phyloP scores from a whole-genome alignment of 2,888 invertebrate species.

The Hoplodrina ambigua region DNA sequence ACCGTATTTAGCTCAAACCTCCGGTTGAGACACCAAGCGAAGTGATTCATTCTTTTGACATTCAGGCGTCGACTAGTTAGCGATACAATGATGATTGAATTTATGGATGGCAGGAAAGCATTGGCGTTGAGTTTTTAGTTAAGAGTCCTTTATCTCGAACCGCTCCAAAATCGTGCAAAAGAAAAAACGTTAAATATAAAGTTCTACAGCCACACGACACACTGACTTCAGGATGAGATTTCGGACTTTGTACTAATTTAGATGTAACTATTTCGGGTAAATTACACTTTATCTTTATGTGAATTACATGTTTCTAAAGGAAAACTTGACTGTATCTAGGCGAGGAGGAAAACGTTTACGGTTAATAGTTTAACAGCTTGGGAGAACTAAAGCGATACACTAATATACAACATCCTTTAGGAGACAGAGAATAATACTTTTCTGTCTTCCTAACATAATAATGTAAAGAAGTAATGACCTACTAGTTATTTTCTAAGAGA shows the following conservation, averaged over 20 bases:
- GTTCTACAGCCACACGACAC: too few species aligned
- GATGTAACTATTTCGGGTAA: background rate
- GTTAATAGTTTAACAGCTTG: conserved; percentile 15
- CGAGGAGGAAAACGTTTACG: conserved; percentile 21
- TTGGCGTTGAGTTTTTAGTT: conserved; percentile 20
- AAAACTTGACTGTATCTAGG: background rate
- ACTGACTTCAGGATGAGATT: too few species aligned
- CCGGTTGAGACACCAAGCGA: conserved; percentile 29
- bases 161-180: background rate
- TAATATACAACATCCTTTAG: background rate
- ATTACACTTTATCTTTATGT: background rate
- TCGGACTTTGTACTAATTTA: background rate
- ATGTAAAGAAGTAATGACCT: background rate
- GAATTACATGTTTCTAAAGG: background rate
- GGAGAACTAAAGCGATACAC: conserved; percentile 3
- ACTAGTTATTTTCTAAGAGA: background rate
- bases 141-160: background rate
- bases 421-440: background rate
- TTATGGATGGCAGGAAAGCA: conserved; percentile 23
- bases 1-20: conserved; percentile 43
- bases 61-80: conserved; percentile 32
- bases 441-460: too few species aligned
- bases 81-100: conserved; percentile 28
- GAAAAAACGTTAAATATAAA: background rate
- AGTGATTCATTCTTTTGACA: conserved; percentile 51